Conservation (phyloP, 2,113 vertebrate species). For the Cairina moschata region DNA sequence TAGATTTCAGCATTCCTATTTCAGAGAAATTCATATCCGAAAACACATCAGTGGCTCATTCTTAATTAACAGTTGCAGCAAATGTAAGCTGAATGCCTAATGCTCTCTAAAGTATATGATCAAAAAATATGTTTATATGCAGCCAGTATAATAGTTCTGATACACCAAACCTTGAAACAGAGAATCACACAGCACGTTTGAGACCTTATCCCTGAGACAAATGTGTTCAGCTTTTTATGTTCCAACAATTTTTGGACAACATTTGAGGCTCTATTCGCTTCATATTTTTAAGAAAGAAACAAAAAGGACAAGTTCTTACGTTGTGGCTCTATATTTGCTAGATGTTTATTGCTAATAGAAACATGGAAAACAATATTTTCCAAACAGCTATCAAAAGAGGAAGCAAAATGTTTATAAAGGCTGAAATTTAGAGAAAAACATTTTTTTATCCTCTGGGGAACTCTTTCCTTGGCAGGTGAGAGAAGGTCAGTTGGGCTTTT, state of each 20-base stretch:
- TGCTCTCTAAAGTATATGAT: background rate
- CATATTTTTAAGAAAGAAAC: background rate
- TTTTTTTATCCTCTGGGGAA: background rate
- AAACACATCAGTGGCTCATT: background rate
- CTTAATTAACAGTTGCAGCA: conserved; percentile 17
- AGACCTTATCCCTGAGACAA: background rate
- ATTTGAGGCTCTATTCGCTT: background rate
- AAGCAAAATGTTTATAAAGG: background rate
- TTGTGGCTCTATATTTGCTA: background rate
- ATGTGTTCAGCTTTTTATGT: background rate
- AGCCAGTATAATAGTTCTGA: background rate
- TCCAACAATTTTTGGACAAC: background rate
- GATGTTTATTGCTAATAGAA: background rate
- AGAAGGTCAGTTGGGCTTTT: background rate
- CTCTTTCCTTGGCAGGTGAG: background rate
- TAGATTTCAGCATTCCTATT: background rate
- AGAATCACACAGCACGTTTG: background rate
- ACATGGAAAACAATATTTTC: background rate
- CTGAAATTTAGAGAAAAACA: background rate
- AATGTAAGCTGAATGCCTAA: conserved; percentile 9
- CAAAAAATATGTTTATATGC: background rate
- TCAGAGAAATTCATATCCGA: background rate
- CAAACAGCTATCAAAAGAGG: background rate
- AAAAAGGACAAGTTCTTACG: background rate
- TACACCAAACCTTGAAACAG: background rate